Conservation (phyloP, 1,140 invertebrate genomes). For the Tetramorium parvispinum region DNA sequence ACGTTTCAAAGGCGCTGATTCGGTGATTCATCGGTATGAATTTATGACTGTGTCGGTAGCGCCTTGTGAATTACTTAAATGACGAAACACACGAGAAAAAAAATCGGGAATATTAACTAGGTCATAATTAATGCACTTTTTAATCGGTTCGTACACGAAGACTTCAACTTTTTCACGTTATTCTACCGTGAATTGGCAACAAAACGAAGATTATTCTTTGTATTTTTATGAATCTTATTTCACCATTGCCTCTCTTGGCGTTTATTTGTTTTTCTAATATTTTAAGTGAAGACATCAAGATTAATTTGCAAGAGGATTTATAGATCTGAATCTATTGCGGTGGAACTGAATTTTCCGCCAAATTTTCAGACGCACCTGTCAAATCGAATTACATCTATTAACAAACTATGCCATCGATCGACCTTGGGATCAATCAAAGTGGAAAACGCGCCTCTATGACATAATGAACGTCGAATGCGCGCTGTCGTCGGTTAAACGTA, state of each 20-base stretch:
- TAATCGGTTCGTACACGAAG: not conserved
- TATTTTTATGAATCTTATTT: not conserved
- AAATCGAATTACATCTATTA: conserved; percentile 8
- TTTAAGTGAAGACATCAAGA: not conserved
- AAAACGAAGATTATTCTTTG: not conserved
- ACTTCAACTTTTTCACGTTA: not conserved
- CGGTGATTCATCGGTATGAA: conserved; percentile 27
- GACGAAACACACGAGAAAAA: not conserved
- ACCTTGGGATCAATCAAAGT: conserved; percentile 47
- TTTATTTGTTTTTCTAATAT: not conserved
- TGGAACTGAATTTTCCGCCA: not conserved
- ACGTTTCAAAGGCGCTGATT: conserved; percentile 21
- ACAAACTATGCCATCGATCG: conserved; percentile 28
- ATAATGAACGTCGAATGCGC: conserved; percentile 40
- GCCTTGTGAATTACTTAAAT: not conserved
- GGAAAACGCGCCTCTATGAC: conserved; percentile 32
- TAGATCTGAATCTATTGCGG: not conserved
- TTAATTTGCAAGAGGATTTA: not conserved
- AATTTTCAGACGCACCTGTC: not conserved
- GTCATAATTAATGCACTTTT: conserved; percentile 22
- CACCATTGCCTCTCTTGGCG: not conserved
- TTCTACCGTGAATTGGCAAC: not conserved
- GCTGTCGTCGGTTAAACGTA: conserved; percentile 10
- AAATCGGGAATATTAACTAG: not conserved
- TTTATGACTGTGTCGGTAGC: conserved; percentile 13